A percentile compares a stretch with the other conserved stretches of the same genome.
Evolutionary conservation across 1,140 invertebrate genomes (phyloP).

Genomic region (Caenorhabditis briggsae): DNA sequence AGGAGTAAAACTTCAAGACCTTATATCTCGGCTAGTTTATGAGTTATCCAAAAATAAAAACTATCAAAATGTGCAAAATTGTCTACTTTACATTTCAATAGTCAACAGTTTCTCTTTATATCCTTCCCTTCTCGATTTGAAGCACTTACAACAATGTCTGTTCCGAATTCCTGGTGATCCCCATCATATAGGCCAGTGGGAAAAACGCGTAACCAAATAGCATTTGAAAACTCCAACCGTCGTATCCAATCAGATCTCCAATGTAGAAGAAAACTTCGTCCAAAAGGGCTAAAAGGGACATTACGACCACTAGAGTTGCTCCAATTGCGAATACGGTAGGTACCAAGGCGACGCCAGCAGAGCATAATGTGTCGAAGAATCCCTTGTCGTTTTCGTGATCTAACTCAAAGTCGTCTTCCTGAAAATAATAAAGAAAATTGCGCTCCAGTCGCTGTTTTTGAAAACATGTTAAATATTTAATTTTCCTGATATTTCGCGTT

Average conservation of each 20-base stretch:
- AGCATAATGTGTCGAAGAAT: slow-evolving; percentile 78
- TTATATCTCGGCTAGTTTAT: no score
- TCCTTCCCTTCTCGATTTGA: no score
- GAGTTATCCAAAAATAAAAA: no score
- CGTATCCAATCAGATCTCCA: slow-evolving; percentile 83
- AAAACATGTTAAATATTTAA: no score
- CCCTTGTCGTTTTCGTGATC: slow-evolving; percentile 44
- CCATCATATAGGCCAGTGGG: slow-evolving; percentile 86
- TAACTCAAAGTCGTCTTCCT: slow-evolving; percentile 44
- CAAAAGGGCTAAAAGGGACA: slow-evolving; percentile 87
- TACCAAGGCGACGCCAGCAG: slow-evolving; percentile 87
- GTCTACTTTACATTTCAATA: no score
- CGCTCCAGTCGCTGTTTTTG: no score
- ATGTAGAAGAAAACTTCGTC: slow-evolving; percentile 87
- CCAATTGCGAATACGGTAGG: slow-evolving; percentile 88
- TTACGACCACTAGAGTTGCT: slow-evolving; percentile 92
- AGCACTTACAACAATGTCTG: slow-evolving; percentile 38
- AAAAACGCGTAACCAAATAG: slow-evolving; percentile 87
- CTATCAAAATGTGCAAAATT: no score
- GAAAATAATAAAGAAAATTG: no score
- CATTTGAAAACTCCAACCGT: slow-evolving; percentile 70
- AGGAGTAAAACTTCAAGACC: no score
- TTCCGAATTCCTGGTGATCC: slow-evolving; percentile 85
- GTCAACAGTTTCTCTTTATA: no score
- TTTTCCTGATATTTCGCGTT: no score